Conservation (phyloP, 1,140 invertebrate species). For the Venustaconcha ellipsiformis region DNA sequence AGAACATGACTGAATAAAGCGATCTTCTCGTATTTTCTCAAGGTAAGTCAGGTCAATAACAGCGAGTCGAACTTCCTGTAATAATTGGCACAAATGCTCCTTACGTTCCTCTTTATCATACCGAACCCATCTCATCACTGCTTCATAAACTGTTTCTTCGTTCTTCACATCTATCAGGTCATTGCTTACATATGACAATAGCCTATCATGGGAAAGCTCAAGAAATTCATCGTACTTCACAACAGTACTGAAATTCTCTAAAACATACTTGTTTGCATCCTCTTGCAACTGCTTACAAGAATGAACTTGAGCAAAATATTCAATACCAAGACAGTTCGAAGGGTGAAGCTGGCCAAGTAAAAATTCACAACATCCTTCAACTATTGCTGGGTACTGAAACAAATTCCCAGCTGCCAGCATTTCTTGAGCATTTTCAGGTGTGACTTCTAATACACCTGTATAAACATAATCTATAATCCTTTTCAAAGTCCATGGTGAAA, state of each 20-base stretch:
- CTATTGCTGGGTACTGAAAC: constrained; percentile 69
- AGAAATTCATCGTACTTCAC: constrained; percentile 67
- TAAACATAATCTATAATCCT: constrained; percentile 69
- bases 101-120: constrained; percentile 63
- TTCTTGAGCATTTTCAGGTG: constrained; percentile 67
- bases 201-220: constrained; percentile 60
- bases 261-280: constrained; percentile 59
- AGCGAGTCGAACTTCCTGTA: constrained; percentile 63
- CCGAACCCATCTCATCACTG: constrained; percentile 68
- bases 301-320: constrained; percentile 67
- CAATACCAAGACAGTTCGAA: constrained; percentile 69
- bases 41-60: constrained; percentile 56
- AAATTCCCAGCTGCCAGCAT: constrained; percentile 68
- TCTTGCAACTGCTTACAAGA: constrained; percentile 62
- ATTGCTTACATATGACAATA: constrained; percentile 61
- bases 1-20: constrained; percentile 53
- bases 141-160: constrained; percentile 69
- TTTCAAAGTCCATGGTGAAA: constrained; percentile 68
- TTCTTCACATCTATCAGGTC: constrained; percentile 66
- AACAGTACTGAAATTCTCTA: constrained; percentile 67
- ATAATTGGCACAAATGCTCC: constrained; percentile 52
- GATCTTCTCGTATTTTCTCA: constrained; percentile 51
- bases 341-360: constrained; percentile 66
- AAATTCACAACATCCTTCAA: constrained; percentile 66
- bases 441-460: constrained; percentile 67